These are phyloP conservation scores for Teinopalpus imperialis DNA, from an alignment of 2,888 invertebrate species.

Conservation along the genomic window DNA sequence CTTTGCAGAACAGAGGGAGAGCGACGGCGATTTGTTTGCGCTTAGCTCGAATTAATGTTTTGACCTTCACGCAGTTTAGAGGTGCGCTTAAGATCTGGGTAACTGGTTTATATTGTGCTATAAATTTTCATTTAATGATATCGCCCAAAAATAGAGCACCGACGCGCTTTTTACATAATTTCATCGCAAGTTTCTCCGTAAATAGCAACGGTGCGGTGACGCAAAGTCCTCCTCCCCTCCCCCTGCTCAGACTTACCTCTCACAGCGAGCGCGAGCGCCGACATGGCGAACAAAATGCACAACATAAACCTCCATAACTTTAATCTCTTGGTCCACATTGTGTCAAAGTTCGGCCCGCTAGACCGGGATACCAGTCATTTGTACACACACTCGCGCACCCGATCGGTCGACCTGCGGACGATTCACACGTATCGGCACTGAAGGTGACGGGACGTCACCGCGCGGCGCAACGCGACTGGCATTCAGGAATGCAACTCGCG, in stretches of 20 bases:
- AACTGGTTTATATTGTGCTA: slow-evolving; percentile 64
- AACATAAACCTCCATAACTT: slow-evolving; percentile 77
- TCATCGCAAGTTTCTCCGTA: slow-evolving; percentile 79
- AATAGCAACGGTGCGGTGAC: slow-evolving; percentile 74
- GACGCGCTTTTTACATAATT: slow-evolving; percentile 82
- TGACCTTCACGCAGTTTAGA: slow-evolving; percentile 21
- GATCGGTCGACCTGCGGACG: slow-evolving; percentile 68
- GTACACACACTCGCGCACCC: slow-evolving; percentile 80
- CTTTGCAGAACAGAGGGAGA: slow-evolving; percentile 56
- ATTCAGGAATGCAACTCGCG: slow-evolving; percentile 64
- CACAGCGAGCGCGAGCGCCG: slow-evolving; percentile 66
- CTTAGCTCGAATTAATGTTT: slow-evolving; percentile 31
- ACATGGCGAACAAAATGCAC: slow-evolving; percentile 71
- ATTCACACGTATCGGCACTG: slow-evolving; percentile 67
- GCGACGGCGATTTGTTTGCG: slow-evolving; percentile 35
- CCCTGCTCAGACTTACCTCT: slow-evolving; percentile 65
- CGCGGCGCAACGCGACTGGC: slow-evolving; percentile 51
- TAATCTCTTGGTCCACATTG: slow-evolving; percentile 78
- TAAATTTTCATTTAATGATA: slow-evolving; percentile 71
- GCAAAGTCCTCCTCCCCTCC: slow-evolving; percentile 55
- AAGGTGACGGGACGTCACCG: slow-evolving; percentile 42
- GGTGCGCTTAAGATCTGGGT: slow-evolving; percentile 42
- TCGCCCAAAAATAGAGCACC: slow-evolving; percentile 76
- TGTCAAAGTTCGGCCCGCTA: slow-evolving; percentile 69
- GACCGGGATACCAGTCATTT: slow-evolving; percentile 76